Percentiles rank a stretch among this genome's conserved stretches.
Evolutionary conservation across 1,140 invertebrate genomes (phyloP).

Genomic region (Drosophila subobscura): DNA sequence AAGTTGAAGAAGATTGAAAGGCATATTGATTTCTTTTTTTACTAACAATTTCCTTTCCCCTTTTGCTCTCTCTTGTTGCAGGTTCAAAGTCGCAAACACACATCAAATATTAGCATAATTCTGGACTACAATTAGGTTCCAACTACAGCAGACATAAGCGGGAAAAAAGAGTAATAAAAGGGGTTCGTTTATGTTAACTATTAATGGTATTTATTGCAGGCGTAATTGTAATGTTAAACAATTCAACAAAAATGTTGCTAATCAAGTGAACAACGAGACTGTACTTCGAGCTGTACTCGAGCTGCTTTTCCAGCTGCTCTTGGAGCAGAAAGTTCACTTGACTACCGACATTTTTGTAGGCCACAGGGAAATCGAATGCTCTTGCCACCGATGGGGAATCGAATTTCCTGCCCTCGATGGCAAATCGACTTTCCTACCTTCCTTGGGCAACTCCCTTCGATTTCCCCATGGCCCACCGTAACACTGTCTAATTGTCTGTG

Average conservation of each 20-base stretch:
- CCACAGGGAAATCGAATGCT: slow-evolving; percentile 19
- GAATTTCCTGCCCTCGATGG: slow-evolving; percentile 29
- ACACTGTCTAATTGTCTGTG: slow-evolving; percentile 34
- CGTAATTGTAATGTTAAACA: slow-evolving; percentile 28
- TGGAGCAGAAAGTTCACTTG: slow-evolving; percentile 30
- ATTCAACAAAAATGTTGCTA: slow-evolving; percentile 40
- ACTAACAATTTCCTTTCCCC: neutral
- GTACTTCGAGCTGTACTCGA: too few species aligned
- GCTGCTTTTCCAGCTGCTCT: too few species aligned
- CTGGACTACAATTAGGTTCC: slow-evolving; percentile 52
- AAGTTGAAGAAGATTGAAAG: neutral
- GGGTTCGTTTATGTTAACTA: slow-evolving; percentile 78
- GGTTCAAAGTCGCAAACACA: slow-evolving; percentile 78
- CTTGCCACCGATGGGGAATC: slow-evolving; percentile 22
- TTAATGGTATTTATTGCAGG: slow-evolving; percentile 74
- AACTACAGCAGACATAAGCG: slow-evolving; percentile 18
- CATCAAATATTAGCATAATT: slow-evolving; percentile 80
- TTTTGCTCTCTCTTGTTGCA: slow-evolving; percentile 45
- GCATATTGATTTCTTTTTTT: neutral
- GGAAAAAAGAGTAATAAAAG: neutral
- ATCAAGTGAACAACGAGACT: slow-evolving; percentile 34
- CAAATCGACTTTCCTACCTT: slow-evolving; percentile 16
- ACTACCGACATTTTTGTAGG: slow-evolving; percentile 48
- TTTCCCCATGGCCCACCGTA: slow-evolving; percentile 3
- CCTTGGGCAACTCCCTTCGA: slow-evolving; percentile 1